Evolutionary conservation across 1,140 invertebrate species (phyloP), one percentile per base, ranked within the genome.

Genomic region (Euglossa dilemma): DNA sequence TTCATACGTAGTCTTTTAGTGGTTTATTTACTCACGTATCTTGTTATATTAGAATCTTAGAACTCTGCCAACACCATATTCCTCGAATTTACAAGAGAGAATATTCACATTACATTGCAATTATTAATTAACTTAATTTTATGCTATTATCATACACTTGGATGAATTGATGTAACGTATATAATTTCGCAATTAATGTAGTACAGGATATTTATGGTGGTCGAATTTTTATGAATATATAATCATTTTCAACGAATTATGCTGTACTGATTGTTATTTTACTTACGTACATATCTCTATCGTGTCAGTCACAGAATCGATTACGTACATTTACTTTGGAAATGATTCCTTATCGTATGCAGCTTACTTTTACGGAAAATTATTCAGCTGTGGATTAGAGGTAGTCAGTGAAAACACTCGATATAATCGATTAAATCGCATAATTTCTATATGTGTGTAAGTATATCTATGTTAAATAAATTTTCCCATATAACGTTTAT

Each of bases 41-140:
- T 18, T 47, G 5, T 52, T 56, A 25, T 6, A 18, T 18, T 45
- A 77, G 54, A 56, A 6, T 61, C 1, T 12, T 69, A 18, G 50
- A 57, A 71, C 45, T 45, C 54, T 28, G 45, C 76, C 66, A 50
- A 47, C 77, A 79, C 77, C 77, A 57, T 43, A 7, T 45, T 70
- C 50, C 63, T 12, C 23, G 14, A 66, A 47, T 25, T 8, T 6
- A 45, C 14, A 7, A 23, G 76, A 70, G 76, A 79, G 52, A 70
- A 79, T 57, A 23, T 47, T 25, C 23, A n/a, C 6, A 0, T 67
- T 69, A 69, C 6, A 7, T 66, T 12, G 36, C 25, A 45, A 66
- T 28, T 66, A 66, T 23, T 45, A 66, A 66, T 45, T 23, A 5
- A 6, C 5, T 23, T 25, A 61, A 25, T 61, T 61, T 23, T 5